Conservation (phyloP, 64 coral and sea anemone species). For the Dendronephthya gigantea region DNA sequence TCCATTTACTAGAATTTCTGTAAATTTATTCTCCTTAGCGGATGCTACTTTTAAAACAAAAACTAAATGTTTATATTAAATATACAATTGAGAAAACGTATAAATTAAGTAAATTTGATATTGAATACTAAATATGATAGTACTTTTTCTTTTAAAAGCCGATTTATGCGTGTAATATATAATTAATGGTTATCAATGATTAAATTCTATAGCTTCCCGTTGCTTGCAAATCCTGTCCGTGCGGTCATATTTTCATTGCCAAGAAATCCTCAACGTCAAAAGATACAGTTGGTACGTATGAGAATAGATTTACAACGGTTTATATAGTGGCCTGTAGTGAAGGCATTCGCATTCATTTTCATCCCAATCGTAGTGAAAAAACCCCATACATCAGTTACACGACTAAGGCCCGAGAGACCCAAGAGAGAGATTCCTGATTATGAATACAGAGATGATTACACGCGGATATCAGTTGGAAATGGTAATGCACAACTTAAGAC, state of each 20-base stretch:
- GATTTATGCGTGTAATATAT: too few relatives aligned
- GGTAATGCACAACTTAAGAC: not conserved
- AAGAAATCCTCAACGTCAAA: conserved; percentile 35
- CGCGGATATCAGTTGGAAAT: not conserved
- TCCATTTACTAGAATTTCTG: too few relatives aligned
- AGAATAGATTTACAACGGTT: too few relatives aligned
- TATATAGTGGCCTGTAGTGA: too few relatives aligned
- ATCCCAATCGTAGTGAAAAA: not conserved
- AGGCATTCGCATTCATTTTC: too few relatives aligned
- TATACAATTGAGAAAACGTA: too few relatives aligned
- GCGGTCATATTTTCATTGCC: conserved; percentile 64
- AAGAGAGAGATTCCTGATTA: conserved; percentile 61
- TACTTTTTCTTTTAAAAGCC: not conserved
- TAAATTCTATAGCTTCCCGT: conserved; percentile 47
- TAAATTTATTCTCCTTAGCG: too few relatives aligned
- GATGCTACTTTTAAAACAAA: too few relatives aligned
- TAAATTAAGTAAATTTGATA: not conserved
- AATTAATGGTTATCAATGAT: not conserved
- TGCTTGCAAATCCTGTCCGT: conserved; percentile 64
- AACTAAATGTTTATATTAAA: too few relatives aligned
- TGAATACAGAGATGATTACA: conserved; percentile 40
- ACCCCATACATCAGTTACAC: conserved; percentile 15
- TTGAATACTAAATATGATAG: too few relatives aligned
- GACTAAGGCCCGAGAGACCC: conserved; percentile 53
- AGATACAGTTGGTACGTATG: conserved; percentile 45